Conservation (phyloP, 2,888 invertebrate genomes). For the Podotricha telesiphe region DNA sequence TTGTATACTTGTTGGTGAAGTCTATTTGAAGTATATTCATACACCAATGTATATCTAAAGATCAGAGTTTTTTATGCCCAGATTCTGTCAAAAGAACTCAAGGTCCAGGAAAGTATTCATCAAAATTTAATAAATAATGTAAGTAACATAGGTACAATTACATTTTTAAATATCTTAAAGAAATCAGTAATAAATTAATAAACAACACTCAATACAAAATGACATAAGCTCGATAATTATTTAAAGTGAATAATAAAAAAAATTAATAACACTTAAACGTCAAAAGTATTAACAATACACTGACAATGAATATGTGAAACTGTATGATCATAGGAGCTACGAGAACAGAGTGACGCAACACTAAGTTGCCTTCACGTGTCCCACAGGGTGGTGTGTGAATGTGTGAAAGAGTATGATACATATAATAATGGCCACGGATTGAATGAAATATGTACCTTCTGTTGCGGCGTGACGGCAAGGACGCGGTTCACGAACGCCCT, state of each 20-base stretch:
- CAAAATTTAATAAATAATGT: slow-evolving; percentile 11
- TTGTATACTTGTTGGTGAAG: no score
- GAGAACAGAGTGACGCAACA: not conserved
- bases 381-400: not conserved
- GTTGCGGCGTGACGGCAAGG: slow-evolving; percentile 94
- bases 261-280: not conserved
- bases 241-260: not conserved
- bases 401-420: not conserved
- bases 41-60: not conserved
- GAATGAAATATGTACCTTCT: slow-evolving; percentile 84
- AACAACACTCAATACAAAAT: not conserved
- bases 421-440: not conserved
- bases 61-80: slow-evolving; percentile 16
- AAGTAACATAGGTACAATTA: not conserved
- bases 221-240: not conserved
- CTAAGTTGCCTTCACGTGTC: not conserved
- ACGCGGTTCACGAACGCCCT: slow-evolving; percentile 97
- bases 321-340: not conserved
- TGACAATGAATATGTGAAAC: no score
- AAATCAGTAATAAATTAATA: not conserved
- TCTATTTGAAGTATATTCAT: not conserved
- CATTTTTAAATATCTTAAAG: not conserved
- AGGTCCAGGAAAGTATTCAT: slow-evolving; percentile 2
- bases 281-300: not conserved
- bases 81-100: slow-evolving; percentile 23